Conservation (phyloP, 2,797 vertebrate species). For the Micromesistius poutassou region DNA sequence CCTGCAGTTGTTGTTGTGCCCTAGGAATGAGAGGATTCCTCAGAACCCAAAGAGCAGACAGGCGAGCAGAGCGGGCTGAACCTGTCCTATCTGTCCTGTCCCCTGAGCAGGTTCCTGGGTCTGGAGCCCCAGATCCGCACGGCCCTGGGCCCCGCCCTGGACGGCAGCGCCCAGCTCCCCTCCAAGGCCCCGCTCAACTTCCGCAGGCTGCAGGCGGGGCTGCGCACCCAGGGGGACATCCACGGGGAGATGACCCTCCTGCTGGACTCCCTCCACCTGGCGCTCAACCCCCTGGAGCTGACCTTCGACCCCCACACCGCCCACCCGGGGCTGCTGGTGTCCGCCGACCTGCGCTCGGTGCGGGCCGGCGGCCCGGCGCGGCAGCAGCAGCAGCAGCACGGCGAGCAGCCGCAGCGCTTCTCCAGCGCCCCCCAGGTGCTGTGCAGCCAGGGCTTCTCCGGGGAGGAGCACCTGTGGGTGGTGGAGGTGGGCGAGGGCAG, state of each 20-base stretch:
- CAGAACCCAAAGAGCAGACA: not conserved
- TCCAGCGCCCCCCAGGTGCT: conserved; percentile 58
- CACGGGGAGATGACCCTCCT: conserved; percentile 56
- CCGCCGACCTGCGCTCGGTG: conserved; percentile 62
- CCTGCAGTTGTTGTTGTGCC: not conserved
- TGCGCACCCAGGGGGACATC: conserved; percentile 66
- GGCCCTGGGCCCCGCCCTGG: conserved; percentile 30
- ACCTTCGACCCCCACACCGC: conserved; percentile 62
- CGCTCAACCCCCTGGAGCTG: conserved; percentile 69
- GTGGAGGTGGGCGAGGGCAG: conserved; percentile 61
- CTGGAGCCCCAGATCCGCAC: conserved; percentile 58
- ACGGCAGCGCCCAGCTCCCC: conserved; percentile 29
- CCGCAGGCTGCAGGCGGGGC: conserved; percentile 49
- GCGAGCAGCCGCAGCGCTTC: conserved; percentile 65
- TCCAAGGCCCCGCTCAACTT: conserved; percentile 43
- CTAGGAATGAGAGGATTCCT: not conserved
- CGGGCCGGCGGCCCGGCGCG: conserved; percentile 57
- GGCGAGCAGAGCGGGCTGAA: not conserved
- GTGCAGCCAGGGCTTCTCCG: conserved; percentile 65
- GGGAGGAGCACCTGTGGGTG: conserved; percentile 66
- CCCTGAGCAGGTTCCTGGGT: conserved; percentile 52
- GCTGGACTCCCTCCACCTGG: conserved; percentile 56
- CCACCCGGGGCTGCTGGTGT: conserved; percentile 61
- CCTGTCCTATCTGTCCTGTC: conserved; percentile 25
- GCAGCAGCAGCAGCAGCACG: conserved; percentile 42